Conservation (phyloP, 2,113 vertebrate species). For the Xiphophorus hellerii region DNA sequence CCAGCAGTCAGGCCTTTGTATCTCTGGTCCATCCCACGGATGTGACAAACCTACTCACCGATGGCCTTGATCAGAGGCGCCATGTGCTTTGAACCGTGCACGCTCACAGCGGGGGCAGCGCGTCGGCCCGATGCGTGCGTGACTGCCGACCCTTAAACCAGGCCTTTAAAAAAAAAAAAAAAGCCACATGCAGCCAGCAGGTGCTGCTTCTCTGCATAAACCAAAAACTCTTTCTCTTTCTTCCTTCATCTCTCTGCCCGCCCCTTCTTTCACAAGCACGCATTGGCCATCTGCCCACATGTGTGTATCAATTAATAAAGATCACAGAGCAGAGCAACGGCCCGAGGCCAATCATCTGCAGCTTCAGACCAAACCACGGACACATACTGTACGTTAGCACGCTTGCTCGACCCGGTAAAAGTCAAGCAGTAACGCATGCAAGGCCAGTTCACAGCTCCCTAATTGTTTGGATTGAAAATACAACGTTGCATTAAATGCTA, state of each 20-base stretch:
- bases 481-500: conserved; percentile 29
- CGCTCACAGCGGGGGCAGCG: conserved; percentile 62
- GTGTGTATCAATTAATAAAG: conserved; percentile 56
- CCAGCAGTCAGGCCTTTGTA: conserved; percentile 13
- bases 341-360: conserved; percentile 69
- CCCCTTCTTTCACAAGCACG: conserved; percentile 8
- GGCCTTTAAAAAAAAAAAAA: conserved; percentile 37
- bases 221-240: conserved; percentile 9
- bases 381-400: conserved; percentile 18
- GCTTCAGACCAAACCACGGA: conserved; percentile 55
- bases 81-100: conserved; percentile 38
- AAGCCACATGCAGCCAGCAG: conserved; percentile 73
- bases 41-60: conserved; percentile 48
- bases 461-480: not conserved
- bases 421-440: conserved; percentile 21
- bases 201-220: conserved; percentile 43
- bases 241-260: conserved; percentile 20
- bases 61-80: conserved; percentile 62
- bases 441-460: conserved; percentile 20
- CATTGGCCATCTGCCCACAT: conserved; percentile 54
- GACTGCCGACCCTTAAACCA: conserved; percentile 65
- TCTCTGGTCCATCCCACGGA: conserved; percentile 11
- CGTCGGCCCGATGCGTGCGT: conserved; percentile 64
- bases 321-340: conserved; percentile 61
- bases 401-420: conserved; percentile 22